These are phyloP conservation scores for Anguilla japonica DNA, from an alignment of 2,113 vertebrate species.

Conservation along the genomic window DNA sequence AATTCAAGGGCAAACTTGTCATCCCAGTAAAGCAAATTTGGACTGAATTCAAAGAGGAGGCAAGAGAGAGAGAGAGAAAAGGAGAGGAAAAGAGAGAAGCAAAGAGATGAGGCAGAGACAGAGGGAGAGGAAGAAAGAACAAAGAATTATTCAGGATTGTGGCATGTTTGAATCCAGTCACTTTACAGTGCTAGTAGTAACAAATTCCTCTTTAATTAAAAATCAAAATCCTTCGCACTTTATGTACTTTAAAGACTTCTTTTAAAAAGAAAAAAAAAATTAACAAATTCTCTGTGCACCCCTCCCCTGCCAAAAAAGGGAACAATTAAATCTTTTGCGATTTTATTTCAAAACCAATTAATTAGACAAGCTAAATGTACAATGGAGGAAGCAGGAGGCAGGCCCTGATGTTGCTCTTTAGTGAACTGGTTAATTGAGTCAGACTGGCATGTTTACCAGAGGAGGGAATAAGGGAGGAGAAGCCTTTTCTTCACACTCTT, in stretches of 20 bases:
- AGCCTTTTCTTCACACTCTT: constrained; percentile 39
- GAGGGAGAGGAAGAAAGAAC: neutral
- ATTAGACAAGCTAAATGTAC: constrained; percentile 53
- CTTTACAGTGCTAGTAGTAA: constrained; percentile 15
- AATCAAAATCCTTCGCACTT: constrained; percentile 72
- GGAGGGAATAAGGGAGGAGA: constrained; percentile 40
- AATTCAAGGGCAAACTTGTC: no score
- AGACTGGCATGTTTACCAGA: constrained; percentile 45
- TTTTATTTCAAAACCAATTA: constrained; percentile 45
- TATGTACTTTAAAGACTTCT: constrained; percentile 62
- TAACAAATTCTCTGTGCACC: constrained; percentile 56
- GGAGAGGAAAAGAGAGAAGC: constrained; percentile 20
- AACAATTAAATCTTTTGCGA: constrained; percentile 39
- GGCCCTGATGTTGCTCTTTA: constrained; percentile 21
- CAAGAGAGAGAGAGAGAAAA: neutral
- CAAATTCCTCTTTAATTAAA: constrained; percentile 76
- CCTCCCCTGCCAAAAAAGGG: constrained; percentile 15
- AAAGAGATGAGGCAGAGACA: neutral
- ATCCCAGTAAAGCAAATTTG: no score
- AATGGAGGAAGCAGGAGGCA: neutral
- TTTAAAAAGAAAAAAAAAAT: constrained; percentile 60
- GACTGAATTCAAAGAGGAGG: neutral
- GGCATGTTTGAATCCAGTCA: constrained; percentile 45
- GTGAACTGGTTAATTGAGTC: constrained; percentile 39
- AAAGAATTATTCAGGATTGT: constrained; percentile 48